Percentiles rank a stretch among this genome's conserved stretches.
Evolutionary conservation across 2,797 vertebrate genomes (phyloP).

Genomic region (Hoplostethus atlanticus): DNA sequence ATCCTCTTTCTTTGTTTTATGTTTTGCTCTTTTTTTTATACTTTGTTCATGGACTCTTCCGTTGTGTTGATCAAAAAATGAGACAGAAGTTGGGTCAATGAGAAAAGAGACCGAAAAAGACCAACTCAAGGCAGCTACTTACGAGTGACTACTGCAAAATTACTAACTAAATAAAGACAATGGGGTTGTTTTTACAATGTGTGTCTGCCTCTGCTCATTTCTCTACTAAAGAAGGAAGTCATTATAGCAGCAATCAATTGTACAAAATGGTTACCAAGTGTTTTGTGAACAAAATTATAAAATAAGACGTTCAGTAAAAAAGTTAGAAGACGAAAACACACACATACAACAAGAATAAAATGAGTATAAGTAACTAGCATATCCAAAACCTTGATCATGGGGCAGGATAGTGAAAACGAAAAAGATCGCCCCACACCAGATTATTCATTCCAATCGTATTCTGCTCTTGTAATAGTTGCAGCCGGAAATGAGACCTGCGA

Average conservation of each 20-base stretch:
- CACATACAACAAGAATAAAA: too few species aligned
- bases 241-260: too few species aligned
- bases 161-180: constrained; percentile 86
- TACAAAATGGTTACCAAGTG: too few species aligned
- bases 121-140: constrained; percentile 88
- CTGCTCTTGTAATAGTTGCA: too few species aligned
- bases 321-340: not conserved
- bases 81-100: constrained; percentile 76
- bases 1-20: constrained; percentile 52
- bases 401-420: too few species aligned
- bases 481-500: too few species aligned
- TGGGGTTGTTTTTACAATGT: constrained; percentile 80
- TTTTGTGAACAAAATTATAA: not conserved
- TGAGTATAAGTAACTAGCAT: too few species aligned
- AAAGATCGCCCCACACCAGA: too few species aligned
- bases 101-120: constrained; percentile 74
- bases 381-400: too few species aligned
- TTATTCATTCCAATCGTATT: too few species aligned
- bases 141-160: constrained; percentile 88
- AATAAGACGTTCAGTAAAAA: not conserved
- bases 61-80: constrained; percentile 77
- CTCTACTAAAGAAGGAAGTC: not conserved
- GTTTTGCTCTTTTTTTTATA: constrained; percentile 69
- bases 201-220: not conserved
- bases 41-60: constrained; percentile 78